A percentile compares a stretch with the other conserved stretches of the same genome.
phyloP scores from a whole-genome alignment of 2,888 invertebrate species.

The Coelopa pilipes region DNA sequence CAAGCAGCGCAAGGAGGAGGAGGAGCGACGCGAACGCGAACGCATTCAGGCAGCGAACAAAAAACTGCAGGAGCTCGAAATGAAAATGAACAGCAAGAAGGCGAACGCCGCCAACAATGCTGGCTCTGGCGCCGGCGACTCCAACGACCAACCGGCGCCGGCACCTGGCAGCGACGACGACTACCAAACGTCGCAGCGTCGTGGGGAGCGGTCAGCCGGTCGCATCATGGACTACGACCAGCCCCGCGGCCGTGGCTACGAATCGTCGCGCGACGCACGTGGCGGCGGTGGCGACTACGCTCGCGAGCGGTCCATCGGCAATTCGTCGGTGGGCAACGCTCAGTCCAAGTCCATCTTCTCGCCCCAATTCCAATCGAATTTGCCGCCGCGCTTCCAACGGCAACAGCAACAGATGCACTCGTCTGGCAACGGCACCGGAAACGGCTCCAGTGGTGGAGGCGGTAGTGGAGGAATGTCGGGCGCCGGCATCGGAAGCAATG shows the following conservation, averaged over 20 bases:
- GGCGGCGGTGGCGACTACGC: slow-evolving; percentile 37
- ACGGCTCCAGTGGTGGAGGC: slow-evolving; percentile 43
- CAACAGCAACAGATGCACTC: slow-evolving; percentile 70
- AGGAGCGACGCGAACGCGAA: slow-evolving; percentile 81
- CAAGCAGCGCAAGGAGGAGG: slow-evolving; percentile 86
- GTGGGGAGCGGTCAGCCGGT: slow-evolving; percentile 41
- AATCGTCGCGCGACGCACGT: slow-evolving; percentile 41
- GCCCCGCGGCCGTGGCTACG: slow-evolving; percentile 41
- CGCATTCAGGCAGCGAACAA: slow-evolving; percentile 72
- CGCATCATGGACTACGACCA: slow-evolving; percentile 48
- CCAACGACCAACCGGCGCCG: slow-evolving; percentile 37
- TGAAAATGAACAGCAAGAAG: slow-evolving; percentile 73
- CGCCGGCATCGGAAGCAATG: slow-evolving; percentile 40
- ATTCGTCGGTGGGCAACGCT: slow-evolving; percentile 42
- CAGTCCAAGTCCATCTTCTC: slow-evolving; percentile 69
- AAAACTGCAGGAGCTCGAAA: slow-evolving; percentile 76
- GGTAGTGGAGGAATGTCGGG: slow-evolving; percentile 14
- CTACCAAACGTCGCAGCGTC: slow-evolving; percentile 41
- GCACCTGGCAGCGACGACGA: slow-evolving; percentile 49
- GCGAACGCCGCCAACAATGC: slow-evolving; percentile 1
- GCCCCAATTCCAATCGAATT: slow-evolving; percentile 81
- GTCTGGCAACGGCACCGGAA: slow-evolving; percentile 43
- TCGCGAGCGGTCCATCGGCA: slow-evolving; percentile 36
- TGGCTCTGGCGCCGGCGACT: slow-evolving; percentile 36
- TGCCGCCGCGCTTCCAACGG: slow-evolving; percentile 87